Conservation (phyloP, 2,113 vertebrate genomes). For the Cyprinus carpio region DNA sequence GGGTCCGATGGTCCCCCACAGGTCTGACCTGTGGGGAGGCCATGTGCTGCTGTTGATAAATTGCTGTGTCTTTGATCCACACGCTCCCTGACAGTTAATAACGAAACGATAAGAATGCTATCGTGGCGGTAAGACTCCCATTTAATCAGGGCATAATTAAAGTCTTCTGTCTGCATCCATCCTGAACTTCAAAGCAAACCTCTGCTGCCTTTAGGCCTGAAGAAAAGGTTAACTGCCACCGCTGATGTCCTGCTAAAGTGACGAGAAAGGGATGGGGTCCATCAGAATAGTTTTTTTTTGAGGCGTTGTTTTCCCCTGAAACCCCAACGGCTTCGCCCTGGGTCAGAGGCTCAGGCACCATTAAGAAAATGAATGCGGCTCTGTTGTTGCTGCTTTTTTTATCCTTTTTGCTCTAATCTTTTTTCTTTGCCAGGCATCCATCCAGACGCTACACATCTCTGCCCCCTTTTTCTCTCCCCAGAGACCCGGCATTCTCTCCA, state of each 20-base stretch:
- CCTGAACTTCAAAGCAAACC: slow-evolving; percentile 28
- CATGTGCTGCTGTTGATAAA: slow-evolving; percentile 40
- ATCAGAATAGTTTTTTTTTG: slow-evolving; percentile 4
- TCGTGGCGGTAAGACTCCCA: slow-evolving; percentile 43
- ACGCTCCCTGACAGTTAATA: slow-evolving; percentile 47
- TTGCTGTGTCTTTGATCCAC: slow-evolving; percentile 48
- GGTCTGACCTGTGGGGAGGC: slow-evolving; percentile 35
- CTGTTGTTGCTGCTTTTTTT: slow-evolving; percentile 28
- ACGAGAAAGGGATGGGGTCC: background rate
- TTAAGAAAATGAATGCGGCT: slow-evolving; percentile 51
- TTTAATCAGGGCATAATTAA: slow-evolving; percentile 54
- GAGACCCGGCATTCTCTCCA: slow-evolving; percentile 1
- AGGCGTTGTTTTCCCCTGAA: background rate
- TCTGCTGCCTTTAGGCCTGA: background rate
- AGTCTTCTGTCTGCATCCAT: slow-evolving; percentile 6
- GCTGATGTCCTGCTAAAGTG: slow-evolving; percentile 28
- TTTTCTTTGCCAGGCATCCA: slow-evolving; percentile 24
- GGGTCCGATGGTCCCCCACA: background rate
- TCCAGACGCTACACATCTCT: background rate
- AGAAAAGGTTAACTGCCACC: slow-evolving; percentile 46
- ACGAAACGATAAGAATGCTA: too few species aligned
- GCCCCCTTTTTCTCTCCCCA: background rate
- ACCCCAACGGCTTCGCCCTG: background rate
- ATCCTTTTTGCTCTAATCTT: slow-evolving; percentile 24
- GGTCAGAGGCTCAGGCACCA: slow-evolving; percentile 30